These are phyloP conservation scores for Ephialtes manifestator DNA, from an alignment of 2,888 invertebrate genomes.

Conservation along the genomic window DNA sequence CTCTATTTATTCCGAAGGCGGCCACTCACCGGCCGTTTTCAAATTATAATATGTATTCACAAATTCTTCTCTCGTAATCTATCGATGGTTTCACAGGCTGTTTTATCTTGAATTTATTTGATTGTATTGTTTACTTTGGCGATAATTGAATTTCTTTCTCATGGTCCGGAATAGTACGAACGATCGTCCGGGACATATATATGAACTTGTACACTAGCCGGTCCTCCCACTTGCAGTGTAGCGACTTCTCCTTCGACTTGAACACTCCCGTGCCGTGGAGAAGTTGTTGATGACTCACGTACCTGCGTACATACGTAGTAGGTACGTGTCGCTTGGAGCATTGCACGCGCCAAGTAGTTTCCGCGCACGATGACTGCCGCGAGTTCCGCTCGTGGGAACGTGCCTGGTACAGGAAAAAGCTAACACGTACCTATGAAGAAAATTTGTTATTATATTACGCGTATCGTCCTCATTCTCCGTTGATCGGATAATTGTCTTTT, in stretches of 20 bases:
- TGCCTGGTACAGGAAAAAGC: slow-evolving; percentile 16
- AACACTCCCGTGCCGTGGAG: slow-evolving; percentile 61
- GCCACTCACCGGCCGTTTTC: too few relatives aligned
- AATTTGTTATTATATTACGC: too few relatives aligned
- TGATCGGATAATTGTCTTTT: too few relatives aligned
- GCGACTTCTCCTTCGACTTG: slow-evolving; percentile 54
- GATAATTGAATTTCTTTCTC: slow-evolving; percentile 2
- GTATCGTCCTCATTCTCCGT: too few relatives aligned
- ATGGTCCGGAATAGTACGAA: background rate
- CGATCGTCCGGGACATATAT: background rate
- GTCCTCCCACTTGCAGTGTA: slow-evolving; percentile 61
- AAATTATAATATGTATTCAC: too few relatives aligned
- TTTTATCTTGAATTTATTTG: too few relatives aligned
- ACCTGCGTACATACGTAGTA: slow-evolving; percentile 10
- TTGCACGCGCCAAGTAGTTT: slow-evolving; percentile 36
- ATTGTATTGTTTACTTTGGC: slow-evolving; percentile 19
- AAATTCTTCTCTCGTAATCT: too few relatives aligned
- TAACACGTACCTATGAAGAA: background rate
- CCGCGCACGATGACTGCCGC: slow-evolving; percentile 33
- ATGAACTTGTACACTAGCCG: slow-evolving; percentile 42
- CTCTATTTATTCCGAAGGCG: too few relatives aligned
- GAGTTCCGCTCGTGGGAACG: slow-evolving; percentile 62
- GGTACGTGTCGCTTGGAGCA: slow-evolving; percentile 22
- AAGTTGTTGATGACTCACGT: slow-evolving; percentile 62
- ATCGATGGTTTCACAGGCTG: too few relatives aligned